A percentile compares a stretch with the other conserved stretches of the same genome.
Evolutionary conservation across 1,140 invertebrate species (phyloP).

Genomic region (Nasonia giraulti): DNA sequence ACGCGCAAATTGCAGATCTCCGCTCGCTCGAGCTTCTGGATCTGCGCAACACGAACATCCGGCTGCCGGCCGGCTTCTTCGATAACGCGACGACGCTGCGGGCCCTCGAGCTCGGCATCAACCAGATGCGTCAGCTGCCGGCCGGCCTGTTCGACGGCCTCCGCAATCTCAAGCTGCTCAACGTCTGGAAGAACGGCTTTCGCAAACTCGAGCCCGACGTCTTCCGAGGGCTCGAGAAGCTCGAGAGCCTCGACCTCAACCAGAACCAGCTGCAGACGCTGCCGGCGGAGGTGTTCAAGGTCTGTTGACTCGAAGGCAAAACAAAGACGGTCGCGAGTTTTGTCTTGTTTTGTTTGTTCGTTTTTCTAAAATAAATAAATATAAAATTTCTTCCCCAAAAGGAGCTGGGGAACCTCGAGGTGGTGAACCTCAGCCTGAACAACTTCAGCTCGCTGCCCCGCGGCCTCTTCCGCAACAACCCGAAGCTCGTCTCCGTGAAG

Average conservation of each 20-base stretch:
- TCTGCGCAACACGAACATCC: constrained; percentile 74
- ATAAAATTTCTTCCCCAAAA: constrained; percentile 56
- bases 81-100: constrained; percentile 72
- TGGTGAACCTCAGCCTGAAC: constrained; percentile 45
- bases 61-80: constrained; percentile 55
- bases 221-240: constrained; percentile 76
- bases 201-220: constrained; percentile 76
- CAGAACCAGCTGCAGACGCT: constrained; percentile 72
- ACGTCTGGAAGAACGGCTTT: constrained; percentile 80
- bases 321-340: too few relatives aligned
- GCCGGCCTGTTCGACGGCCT: constrained; percentile 78
- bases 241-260: constrained; percentile 78
- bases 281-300: constrained; percentile 43
- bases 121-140: constrained; percentile 76
- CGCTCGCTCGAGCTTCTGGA: constrained; percentile 40
- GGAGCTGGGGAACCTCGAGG: constrained; percentile 51
- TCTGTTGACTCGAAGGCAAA: not conserved
- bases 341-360: too few relatives aligned
- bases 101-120: constrained; percentile 78
- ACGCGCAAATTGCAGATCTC: constrained; percentile 61
- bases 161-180: constrained; percentile 75
- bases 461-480: constrained; percentile 21
- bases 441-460: constrained; percentile 41
- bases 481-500: constrained; percentile 9
- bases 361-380: not conserved